Conservation (phyloP, 2,888 invertebrate genomes). For the Drosophila fungiperda region DNA sequence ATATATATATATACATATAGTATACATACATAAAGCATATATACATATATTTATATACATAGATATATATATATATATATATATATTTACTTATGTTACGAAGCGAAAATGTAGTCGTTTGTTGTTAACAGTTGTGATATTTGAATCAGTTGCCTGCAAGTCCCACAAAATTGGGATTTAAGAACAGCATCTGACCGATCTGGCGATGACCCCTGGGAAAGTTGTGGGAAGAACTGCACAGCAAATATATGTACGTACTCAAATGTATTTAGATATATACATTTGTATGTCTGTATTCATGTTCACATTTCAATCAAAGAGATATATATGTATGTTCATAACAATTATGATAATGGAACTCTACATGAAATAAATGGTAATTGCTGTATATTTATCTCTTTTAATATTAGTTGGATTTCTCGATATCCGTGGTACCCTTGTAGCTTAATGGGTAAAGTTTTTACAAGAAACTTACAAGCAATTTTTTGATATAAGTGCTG, state of each 20-base stretch:
- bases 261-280: slow-evolving; percentile 3
- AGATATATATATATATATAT: slow-evolving; percentile 18
- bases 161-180: slow-evolving; percentile 11
- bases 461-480: background rate
- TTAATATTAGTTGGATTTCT: background rate
- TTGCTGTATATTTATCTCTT: background rate
- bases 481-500: background rate
- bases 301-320: slow-evolving; percentile 15
- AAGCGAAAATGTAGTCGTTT: slow-evolving; percentile 64
- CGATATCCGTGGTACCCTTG: background rate
- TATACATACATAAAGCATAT: slow-evolving; percentile 6
- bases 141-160: slow-evolving; percentile 52
- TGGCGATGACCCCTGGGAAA: slow-evolving; percentile 27
- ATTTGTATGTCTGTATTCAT: slow-evolving; percentile 9
- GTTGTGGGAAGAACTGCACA: slow-evolving; percentile 30
- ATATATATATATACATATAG: background rate
- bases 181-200: slow-evolving; percentile 33
- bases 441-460: background rate
- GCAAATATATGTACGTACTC: slow-evolving; percentile 18
- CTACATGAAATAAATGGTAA: background rate
- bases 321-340: slow-evolving; percentile 5
- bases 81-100: slow-evolving; percentile 34
- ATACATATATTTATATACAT: slow-evolving; percentile 1
- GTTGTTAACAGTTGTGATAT: slow-evolving; percentile 74
- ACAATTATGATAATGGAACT: slow-evolving; percentile 6